A percentile compares a stretch with the other conserved stretches of the same genome.
Conservation (phyloP, 1,140 invertebrate species). For the Caerostris darwini region DNA sequence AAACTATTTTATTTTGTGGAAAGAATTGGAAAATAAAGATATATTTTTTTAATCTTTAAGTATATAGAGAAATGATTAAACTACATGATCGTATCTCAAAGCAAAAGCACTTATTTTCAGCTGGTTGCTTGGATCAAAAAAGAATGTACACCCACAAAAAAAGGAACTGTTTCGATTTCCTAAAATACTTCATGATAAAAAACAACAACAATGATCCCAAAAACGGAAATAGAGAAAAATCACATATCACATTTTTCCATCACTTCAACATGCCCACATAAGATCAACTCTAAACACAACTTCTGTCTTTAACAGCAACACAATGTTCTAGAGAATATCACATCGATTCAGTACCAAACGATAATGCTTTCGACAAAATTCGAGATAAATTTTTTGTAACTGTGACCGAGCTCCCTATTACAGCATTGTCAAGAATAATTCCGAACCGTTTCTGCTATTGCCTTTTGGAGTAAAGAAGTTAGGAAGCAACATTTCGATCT, state of each 20-base stretch:
- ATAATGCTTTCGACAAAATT: constrained; percentile 21
- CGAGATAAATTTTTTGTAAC: constrained; percentile 4
- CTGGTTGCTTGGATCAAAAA: too few relatives aligned
- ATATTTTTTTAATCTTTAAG: background rate
- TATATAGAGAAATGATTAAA: background rate
- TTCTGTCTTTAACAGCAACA: background rate
- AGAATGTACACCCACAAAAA: too few relatives aligned
- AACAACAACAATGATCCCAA: background rate
- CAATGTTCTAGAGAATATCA: background rate
- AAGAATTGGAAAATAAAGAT: background rate
- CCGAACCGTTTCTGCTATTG: background rate
- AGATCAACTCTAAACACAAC: too few relatives aligned
- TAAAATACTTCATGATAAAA: too few relatives aligned
- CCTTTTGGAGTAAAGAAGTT: background rate
- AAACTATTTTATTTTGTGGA: background rate
- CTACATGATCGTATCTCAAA: background rate
- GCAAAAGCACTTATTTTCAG: too few relatives aligned
- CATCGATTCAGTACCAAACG: constrained; percentile 40
- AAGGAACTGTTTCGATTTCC: too few relatives aligned
- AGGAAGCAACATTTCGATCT: background rate
- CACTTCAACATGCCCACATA: background rate
- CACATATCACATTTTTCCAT: background rate
- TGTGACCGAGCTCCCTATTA: background rate
- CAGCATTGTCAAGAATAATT: background rate
- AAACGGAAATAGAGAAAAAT: background rate